phyloP scores from a whole-genome alignment of 1,140 invertebrate species.

The Acromyrmex heyeri region DNA sequence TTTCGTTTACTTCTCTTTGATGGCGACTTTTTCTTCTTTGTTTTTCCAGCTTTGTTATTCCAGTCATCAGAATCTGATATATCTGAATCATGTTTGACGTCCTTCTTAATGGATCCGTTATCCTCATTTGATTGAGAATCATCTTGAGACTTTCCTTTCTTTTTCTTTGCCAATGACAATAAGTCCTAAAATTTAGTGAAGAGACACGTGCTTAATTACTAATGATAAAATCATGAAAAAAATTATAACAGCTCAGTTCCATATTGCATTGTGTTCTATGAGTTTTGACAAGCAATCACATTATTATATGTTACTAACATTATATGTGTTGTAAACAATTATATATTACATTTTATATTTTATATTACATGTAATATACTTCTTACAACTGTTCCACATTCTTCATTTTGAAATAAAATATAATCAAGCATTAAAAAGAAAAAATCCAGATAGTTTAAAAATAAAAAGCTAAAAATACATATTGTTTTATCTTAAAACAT shows the following conservation, averaged over 20 bases:
- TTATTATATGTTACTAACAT: background rate
- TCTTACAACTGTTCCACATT: background rate
- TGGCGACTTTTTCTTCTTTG: slow-evolving; percentile 88
- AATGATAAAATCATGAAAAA: slow-evolving; percentile 1
- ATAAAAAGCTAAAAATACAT: background rate
- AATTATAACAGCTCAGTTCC: background rate
- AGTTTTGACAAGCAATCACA: background rate
- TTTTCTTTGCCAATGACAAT: slow-evolving; percentile 94
- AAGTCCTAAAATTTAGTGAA: slow-evolving; percentile 90
- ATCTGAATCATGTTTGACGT: slow-evolving; percentile 88
- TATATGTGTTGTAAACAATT: background rate
- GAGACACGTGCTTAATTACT: background rate
- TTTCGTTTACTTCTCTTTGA: slow-evolving; percentile 82
- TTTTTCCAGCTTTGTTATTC: slow-evolving; percentile 88
- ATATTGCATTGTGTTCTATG: background rate
- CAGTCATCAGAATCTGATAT: slow-evolving; percentile 92
- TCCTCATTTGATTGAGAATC: slow-evolving; percentile 88
- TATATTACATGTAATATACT: background rate
- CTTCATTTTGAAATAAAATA: background rate
- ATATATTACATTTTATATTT: background rate
- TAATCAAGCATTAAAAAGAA: background rate
- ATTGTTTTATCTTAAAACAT: background rate
- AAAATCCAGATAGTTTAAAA: background rate
- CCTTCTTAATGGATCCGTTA: slow-evolving; percentile 83
- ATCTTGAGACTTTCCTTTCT: slow-evolving; percentile 89